Evolutionary conservation across 2,888 invertebrate genomes (phyloP).

Genomic region (Heliconius charithonia): DNA sequence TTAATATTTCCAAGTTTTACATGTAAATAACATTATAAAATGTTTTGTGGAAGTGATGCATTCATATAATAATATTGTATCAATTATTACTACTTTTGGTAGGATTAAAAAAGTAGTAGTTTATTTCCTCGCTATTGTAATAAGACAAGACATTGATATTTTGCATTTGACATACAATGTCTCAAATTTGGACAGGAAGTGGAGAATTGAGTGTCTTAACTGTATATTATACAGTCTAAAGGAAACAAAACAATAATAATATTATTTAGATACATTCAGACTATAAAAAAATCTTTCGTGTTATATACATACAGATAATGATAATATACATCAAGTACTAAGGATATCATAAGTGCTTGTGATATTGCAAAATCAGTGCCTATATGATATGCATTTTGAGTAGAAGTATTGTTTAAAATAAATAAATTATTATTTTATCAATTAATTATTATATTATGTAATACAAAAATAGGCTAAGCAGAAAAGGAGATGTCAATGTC

Average conservation of each 20-base stretch:
- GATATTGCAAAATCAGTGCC: not conserved
- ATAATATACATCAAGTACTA: constrained; percentile 11
- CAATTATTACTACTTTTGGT: not conserved
- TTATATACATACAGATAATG: not conserved
- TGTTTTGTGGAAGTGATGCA: not conserved
- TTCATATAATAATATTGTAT: not conserved
- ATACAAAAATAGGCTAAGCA: too few relatives aligned
- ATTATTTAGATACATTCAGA: not conserved
- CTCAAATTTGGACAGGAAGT: too few relatives aligned
- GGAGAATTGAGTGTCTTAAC: too few relatives aligned
- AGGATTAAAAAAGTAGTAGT: too few relatives aligned
- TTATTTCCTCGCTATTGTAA: too few relatives aligned
- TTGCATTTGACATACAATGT: too few relatives aligned
- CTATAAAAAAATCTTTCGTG: not conserved
- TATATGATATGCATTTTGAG: not conserved
- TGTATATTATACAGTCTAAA: not conserved
- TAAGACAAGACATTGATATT: too few relatives aligned
- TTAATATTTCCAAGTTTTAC: not conserved
- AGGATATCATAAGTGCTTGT: not conserved
- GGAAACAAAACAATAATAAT: not conserved
- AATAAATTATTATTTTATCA: too few relatives aligned
- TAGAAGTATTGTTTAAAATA: not conserved
- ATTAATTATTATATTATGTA: too few relatives aligned
- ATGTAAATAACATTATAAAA: not conserved
- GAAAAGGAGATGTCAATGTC: too few relatives aligned